These are phyloP conservation scores for Beroe forskalii DNA, from an alignment of 37 sponge, comb jelly and placozoan genomes.

Conservation along the genomic window DNA sequence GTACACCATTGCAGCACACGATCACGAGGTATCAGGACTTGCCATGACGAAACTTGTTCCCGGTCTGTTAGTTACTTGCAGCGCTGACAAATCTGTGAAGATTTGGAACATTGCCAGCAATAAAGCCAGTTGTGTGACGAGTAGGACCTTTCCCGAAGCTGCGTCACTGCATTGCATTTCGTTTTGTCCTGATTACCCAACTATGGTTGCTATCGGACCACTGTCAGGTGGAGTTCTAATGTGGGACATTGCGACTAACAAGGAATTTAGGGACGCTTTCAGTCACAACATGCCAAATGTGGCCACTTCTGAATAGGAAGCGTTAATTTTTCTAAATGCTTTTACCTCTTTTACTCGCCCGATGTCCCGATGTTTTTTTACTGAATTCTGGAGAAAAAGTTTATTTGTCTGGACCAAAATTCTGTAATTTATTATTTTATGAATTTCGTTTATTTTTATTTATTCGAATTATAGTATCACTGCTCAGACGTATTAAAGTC, in stretches of 20 bases:
- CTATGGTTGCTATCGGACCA: conserved; percentile 34
- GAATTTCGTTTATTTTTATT: neutral
- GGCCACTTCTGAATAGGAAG: neutral
- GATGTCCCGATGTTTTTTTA: too few species aligned
- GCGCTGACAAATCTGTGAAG: conserved; percentile 85
- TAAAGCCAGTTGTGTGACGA: conserved; percentile 47
- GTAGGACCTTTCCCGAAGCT: neutral
- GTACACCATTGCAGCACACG: conserved; percentile 84
- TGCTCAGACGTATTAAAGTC: neutral
- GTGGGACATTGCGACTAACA: conserved; percentile 51
- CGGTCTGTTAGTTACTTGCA: conserved; percentile 83
- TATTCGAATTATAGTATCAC: neutral
- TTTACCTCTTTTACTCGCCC: too few species aligned
- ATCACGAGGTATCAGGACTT: conserved; percentile 77
- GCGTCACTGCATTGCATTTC: conserved; percentile 1
- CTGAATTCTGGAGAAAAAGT: too few species aligned
- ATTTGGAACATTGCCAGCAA: conserved; percentile 83
- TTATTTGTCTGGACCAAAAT: too few species aligned
- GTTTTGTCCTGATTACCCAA: conserved; percentile 50
- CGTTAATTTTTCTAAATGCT: too few species aligned
- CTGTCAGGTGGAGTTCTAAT: conserved; percentile 5
- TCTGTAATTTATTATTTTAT: neutral
- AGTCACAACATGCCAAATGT: neutral
- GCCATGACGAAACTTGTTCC: conserved; percentile 81
- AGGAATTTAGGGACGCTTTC: conserved; percentile 61